Conservation (phyloP, 2,797 vertebrate genomes). For the Echiichthys vipera region DNA sequence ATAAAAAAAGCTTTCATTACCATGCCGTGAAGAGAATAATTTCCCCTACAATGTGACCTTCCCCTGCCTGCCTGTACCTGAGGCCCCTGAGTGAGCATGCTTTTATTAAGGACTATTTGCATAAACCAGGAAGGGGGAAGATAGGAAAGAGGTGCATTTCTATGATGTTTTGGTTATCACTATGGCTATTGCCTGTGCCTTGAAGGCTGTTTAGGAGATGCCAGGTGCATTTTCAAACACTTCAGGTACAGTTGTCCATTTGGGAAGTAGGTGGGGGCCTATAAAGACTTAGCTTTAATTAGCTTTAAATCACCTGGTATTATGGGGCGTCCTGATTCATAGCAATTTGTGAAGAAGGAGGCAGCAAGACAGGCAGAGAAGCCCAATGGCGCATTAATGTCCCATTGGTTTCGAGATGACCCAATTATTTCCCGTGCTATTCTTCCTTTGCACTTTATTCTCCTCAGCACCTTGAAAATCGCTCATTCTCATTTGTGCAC, state of each 20-base stretch:
- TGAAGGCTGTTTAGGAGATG: conserved; percentile 66
- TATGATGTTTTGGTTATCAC: conserved; percentile 69
- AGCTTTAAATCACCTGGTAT: conserved; percentile 71
- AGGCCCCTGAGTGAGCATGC: conserved; percentile 73
- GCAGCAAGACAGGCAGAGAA: conserved; percentile 67
- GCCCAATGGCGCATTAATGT: conserved; percentile 80
- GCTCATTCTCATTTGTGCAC: conserved; percentile 65
- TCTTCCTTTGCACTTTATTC: conserved; percentile 70
- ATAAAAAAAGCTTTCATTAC: conserved; percentile 75
- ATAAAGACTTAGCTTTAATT: conserved; percentile 73
- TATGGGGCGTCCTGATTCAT: conserved; percentile 76
- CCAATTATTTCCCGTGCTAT: conserved; percentile 81
- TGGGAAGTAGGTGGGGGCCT: conserved; percentile 47
- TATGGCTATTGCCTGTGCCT: conserved; percentile 45
- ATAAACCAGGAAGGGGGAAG: conserved; percentile 64
- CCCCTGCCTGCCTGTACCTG: conserved; percentile 73
- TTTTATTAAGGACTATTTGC: conserved; percentile 82
- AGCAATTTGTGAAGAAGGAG: conserved; percentile 69
- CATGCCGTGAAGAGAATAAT: conserved; percentile 81
- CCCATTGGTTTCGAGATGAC: conserved; percentile 81
- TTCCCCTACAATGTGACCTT: conserved; percentile 82
- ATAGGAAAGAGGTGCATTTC: conserved; percentile 61
- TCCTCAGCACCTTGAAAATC: conserved; percentile 69
- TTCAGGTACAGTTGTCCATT: conserved; percentile 51
- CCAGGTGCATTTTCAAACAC: conserved; percentile 64